These are phyloP conservation scores for Clivina fossor DNA, from an alignment of 2,888 invertebrate species.

Conservation along the genomic window DNA sequence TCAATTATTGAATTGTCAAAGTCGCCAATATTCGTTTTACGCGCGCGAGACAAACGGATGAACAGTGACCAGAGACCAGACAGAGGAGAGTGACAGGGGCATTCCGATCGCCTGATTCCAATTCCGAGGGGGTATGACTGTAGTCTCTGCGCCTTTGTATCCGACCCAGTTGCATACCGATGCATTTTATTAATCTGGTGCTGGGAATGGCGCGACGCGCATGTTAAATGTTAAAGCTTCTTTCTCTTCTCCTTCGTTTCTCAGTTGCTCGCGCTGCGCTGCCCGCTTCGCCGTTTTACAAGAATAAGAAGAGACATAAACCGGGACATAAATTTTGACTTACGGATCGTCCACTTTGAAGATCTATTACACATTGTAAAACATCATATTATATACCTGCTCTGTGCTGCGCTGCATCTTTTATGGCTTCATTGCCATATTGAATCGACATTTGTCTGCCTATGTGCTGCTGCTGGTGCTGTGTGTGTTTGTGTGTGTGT, in stretches of 20 bases:
- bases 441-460: slow-evolving; percentile 6
- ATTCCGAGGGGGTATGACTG: no score
- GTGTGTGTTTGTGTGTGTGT: no score
- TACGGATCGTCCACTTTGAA: slow-evolving; percentile 28
- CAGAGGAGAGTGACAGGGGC: no score
- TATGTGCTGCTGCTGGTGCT: background rate
- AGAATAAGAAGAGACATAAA: slow-evolving; percentile 31
- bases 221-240: slow-evolving; percentile 24
- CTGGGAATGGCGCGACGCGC: slow-evolving; percentile 20
- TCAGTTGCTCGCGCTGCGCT: no score
- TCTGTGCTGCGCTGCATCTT: background rate
- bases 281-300: no score
- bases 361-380: slow-evolving; percentile 33
- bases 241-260: no score
- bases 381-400: slow-evolving; percentile 14
- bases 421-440: slow-evolving; percentile 14
- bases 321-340: slow-evolving; percentile 27
- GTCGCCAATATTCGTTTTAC: slow-evolving; percentile 26
- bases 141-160: slow-evolving; percentile 27
- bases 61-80: no score
- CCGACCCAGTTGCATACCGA: slow-evolving; percentile 20
- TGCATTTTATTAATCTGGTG: slow-evolving; percentile 30
- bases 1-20: slow-evolving; percentile 27
- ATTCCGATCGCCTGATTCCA: no score
- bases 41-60: no score